Conservation (phyloP, 2,797 vertebrate species). For the Pyrrhura leucotis region DNA sequence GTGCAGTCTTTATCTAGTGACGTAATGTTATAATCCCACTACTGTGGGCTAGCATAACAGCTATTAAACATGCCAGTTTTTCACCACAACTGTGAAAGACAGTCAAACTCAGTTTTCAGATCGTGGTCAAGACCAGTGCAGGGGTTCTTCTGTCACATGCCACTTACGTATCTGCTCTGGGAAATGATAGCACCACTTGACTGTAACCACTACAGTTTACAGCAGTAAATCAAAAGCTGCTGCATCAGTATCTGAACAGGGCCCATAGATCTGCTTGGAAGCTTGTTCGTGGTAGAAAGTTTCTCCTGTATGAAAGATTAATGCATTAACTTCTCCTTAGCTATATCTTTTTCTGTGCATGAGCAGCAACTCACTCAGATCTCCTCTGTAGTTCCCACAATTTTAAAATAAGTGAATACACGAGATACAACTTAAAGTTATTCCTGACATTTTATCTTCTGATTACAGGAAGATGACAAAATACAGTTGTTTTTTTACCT, state of each 20-base stretch:
- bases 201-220: not conserved
- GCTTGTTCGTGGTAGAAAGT: not conserved
- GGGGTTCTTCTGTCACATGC: not conserved
- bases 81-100: not conserved
- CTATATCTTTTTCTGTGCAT: not conserved
- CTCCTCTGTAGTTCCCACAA: not conserved
- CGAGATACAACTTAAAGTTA: not conserved
- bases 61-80: fast-evolving
- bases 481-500: not conserved
- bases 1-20: not conserved
- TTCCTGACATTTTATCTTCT: not conserved
- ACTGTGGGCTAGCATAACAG: not conserved
- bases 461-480: not conserved
- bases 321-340: not conserved
- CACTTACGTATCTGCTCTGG: not conserved
- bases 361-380: fast-evolving
- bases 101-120: not conserved
- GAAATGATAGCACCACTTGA: not conserved
- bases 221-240: not conserved
- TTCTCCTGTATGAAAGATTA: not conserved
- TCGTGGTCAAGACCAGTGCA: fast-evolving
- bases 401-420: not conserved
- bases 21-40: not conserved
- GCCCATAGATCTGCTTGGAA: not conserved
- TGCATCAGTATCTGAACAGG: not conserved